A percentile compares a stretch with the other conserved stretches of the same genome.
Evolutionary conservation across 2,888 invertebrate species (phyloP).

Genomic region (Drosophila subquinaria): DNA sequence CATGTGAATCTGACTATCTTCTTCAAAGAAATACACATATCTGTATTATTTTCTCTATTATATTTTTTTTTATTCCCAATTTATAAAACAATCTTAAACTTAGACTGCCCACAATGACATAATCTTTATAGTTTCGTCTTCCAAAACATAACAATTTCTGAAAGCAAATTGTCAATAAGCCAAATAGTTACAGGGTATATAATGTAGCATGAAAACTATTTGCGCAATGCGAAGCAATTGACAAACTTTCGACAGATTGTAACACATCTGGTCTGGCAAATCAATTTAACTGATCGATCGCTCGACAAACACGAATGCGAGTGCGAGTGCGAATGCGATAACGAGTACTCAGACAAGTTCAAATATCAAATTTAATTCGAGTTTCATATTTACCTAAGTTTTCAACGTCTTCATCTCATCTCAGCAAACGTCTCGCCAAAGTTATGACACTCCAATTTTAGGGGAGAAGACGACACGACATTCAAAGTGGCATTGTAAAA

Average conservation of each 20-base stretch:
- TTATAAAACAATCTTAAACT: neutral
- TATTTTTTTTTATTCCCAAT: neutral
- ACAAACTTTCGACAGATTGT: slow-evolving; percentile 37
- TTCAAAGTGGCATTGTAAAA: slow-evolving; percentile 65
- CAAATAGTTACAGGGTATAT: neutral
- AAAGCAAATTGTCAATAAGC: neutral
- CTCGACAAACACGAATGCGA: slow-evolving; percentile 44
- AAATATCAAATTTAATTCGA: slow-evolving; percentile 37
- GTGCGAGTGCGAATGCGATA: slow-evolving; percentile 8
- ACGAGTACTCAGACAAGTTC: slow-evolving; percentile 13
- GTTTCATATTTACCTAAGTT: slow-evolving; percentile 20
- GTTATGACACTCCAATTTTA: slow-evolving; percentile 37
- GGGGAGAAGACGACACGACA: slow-evolving; percentile 23
- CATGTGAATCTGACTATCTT: too few relatives aligned
- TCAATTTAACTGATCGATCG: slow-evolving; percentile 61
- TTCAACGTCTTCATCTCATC: neutral
- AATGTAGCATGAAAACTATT: slow-evolving; percentile 1
- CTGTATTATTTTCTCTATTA: too few relatives aligned
- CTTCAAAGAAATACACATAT: too few relatives aligned
- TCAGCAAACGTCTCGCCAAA: slow-evolving; percentile 44
- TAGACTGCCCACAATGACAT: neutral
- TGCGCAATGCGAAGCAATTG: slow-evolving; percentile 13
- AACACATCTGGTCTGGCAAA: slow-evolving; percentile 41
- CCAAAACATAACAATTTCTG: neutral
- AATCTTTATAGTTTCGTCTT: neutral